Conservation (phyloP, 2,888 invertebrate genomes). For the Caenorhabditis sp. region DNA sequence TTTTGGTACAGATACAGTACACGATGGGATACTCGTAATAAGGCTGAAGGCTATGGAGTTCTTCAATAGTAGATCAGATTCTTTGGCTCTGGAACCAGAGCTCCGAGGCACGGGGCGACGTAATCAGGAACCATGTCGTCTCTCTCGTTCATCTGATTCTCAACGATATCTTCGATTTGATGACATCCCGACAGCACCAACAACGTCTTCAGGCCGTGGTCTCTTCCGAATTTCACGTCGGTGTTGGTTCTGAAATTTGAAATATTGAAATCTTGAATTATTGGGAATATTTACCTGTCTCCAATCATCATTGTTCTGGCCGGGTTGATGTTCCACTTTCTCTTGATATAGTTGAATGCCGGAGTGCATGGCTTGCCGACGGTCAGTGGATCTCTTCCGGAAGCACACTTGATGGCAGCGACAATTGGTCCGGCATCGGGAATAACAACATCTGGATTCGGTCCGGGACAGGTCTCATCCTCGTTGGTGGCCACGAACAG, state of each 20-base stretch:
- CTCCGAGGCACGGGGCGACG: conserved; percentile 79
- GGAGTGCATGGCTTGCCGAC: conserved; percentile 91
- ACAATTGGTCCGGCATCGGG: conserved; percentile 90
- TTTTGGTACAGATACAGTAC: no score
- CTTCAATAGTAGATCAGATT: conserved; percentile 17
- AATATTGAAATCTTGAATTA: background rate
- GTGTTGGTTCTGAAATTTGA: conserved; percentile 86
- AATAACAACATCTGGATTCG: conserved; percentile 85
- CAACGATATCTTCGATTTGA: conserved; percentile 75
- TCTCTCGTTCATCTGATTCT: conserved; percentile 76
- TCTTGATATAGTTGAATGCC: conserved; percentile 87
- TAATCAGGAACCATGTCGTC: conserved; percentile 81
- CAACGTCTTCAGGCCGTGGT: conserved; percentile 93
- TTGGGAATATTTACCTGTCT: conserved; percentile 87
- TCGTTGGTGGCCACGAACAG: conserved; percentile 94
- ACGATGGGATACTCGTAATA: conserved; percentile 17
- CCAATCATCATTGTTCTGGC: conserved; percentile 93
- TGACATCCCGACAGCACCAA: conserved; percentile 86
- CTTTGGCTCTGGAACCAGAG: conserved; percentile 70
- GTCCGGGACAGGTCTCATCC: conserved; percentile 90
- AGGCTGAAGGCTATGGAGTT: no score
- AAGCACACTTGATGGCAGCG: conserved; percentile 90
- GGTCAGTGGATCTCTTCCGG: conserved; percentile 88
- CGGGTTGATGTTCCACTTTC: conserved; percentile 89
- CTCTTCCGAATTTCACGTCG: conserved; percentile 92